Evolutionary conservation across 2,797 vertebrate genomes (phyloP).

Genomic region (Xenopus petersii): DNA sequence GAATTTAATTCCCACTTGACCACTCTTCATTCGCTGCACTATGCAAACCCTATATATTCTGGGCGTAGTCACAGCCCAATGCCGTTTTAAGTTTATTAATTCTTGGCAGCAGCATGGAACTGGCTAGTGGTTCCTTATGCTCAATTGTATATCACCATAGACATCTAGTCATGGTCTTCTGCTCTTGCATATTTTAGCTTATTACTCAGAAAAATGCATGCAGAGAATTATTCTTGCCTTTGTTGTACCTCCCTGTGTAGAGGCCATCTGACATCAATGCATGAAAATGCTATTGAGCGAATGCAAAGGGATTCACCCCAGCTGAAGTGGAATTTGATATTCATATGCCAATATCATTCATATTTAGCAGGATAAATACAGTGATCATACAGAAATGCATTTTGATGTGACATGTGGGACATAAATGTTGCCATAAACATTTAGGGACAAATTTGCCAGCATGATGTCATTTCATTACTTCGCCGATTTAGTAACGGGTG

Average conservation of each 20-base stretch:
- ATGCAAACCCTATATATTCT: not conserved
- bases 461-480: too few relatives aligned
- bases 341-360: constrained; percentile 18
- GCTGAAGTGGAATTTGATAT: constrained; percentile 10
- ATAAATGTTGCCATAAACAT: constrained; percentile 16
- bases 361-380: constrained; percentile 25
- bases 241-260: not conserved
- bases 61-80: constrained; percentile 47
- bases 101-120: constrained; percentile 43
- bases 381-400: constrained; percentile 5
- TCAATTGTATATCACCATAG: constrained; percentile 35
- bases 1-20: constrained; percentile 6
- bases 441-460: too few relatives aligned
- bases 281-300: not conserved
- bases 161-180: constrained; percentile 37
- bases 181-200: constrained; percentile 18
- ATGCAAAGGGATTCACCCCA: not conserved
- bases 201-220: not conserved
- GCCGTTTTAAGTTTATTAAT: constrained; percentile 38
- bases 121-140: constrained; percentile 43
- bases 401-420: constrained; percentile 24
- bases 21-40: constrained; percentile 34
- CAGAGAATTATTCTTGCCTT: not conserved
- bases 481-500: too few relatives aligned
- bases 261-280: not conserved